Evolutionary conservation across 2,797 vertebrate genomes (phyloP), one percentile per base, ranked within the genome.

Genomic region (Brachyrhaphis roseni): DNA sequence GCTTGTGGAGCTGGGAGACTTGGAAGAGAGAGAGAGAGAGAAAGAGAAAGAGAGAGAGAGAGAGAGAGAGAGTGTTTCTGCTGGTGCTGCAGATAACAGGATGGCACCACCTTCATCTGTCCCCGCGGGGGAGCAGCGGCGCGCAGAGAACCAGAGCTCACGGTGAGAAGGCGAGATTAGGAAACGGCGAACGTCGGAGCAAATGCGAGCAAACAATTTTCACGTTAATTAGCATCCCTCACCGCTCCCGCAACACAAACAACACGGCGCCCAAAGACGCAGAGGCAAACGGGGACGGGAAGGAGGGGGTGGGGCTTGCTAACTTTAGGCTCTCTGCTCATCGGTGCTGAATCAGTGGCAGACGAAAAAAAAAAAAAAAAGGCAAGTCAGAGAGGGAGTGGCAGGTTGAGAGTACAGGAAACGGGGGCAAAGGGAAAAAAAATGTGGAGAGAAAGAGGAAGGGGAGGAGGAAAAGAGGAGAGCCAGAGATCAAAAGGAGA

Each of bases 141-240:
- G 23, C 57, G 8, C 31, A 20, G 78, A 72, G 47, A 76, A 72
- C 53, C 55, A 4, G 26, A 51, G 36, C 66, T 39, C 26, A 4
- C 16, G 10, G 47, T 55, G n/a, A 51, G 66, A 72, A 47, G 47
- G 71, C 0, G 41, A 88, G 81, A 87, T 89, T 85, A 86, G 80
- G 83, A 87, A 46, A 41, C 34, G 20, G 72, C 75, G 76, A 86
- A 70, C 66, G 74, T 55, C 23, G 1, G 72, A 82, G 72, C 12
- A 76, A 64, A 66, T 82, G 79, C 75, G 77, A 88, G 86, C 79
- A 91, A 92, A 92, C 87, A 86, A 77, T 88, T 91, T 92, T 73
- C 73, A 64, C 81, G 72, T 87, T 92, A 93, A 93, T 93, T 91
- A 92, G 91, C 90, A 83, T 86, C 88, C 84, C 85, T 86, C 83